Conservation (phyloP, 2,113 vertebrate species). For the Pyxicephalus adspersus region DNA sequence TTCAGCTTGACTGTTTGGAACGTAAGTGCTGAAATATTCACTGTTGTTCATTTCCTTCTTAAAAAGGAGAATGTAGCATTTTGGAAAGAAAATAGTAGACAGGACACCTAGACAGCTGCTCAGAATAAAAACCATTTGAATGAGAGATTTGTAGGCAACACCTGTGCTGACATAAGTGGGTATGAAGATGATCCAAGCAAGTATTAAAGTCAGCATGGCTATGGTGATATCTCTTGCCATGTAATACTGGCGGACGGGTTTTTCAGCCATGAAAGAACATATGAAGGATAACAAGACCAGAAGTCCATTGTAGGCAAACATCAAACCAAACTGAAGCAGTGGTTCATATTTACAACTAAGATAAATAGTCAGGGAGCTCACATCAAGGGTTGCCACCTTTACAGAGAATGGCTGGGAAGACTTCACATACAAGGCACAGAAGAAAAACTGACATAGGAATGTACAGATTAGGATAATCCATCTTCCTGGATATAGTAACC, state of each 20-base stretch:
- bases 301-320: conserved; percentile 70
- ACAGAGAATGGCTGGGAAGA: background rate
- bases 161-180: conserved; percentile 73
- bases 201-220: conserved; percentile 73
- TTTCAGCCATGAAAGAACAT: conserved; percentile 85
- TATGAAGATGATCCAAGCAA: conserved; percentile 81
- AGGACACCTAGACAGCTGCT: conserved; percentile 72
- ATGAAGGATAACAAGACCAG: conserved; percentile 77
- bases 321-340: conserved; percentile 69
- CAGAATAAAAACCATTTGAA: conserved; percentile 72
- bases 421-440: conserved; percentile 8
- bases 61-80: conserved; percentile 78
- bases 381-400: background rate
- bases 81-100: conserved; percentile 77
- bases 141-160: conserved; percentile 58
- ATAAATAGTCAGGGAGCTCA: conserved; percentile 16
- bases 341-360: conserved; percentile 70
- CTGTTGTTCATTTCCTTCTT: conserved; percentile 76
- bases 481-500: conserved; percentile 1
- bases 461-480: conserved; percentile 16
- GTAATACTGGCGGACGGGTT: conserved; percentile 72
- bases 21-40: conserved; percentile 69
- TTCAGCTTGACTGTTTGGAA: conserved; percentile 13
- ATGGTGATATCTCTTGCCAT: conserved; percentile 83
- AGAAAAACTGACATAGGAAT: conserved; percentile 8